phyloP scores from a whole-genome alignment of 2,888 invertebrate genomes.

The Spodoptera exigua region DNA sequence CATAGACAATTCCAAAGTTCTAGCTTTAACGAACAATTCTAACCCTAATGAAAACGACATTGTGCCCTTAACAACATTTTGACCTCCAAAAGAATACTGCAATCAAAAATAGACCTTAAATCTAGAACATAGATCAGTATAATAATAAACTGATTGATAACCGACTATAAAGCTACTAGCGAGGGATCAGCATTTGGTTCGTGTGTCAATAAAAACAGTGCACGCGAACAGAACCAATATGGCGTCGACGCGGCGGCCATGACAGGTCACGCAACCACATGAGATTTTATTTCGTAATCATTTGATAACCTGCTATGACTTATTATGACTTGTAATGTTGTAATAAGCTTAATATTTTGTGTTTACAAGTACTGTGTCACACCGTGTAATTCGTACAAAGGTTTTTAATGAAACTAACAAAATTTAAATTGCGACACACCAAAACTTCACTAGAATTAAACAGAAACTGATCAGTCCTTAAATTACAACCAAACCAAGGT shows the following conservation, averaged over 20 bases:
- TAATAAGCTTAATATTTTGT: constrained; percentile 24
- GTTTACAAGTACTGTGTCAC: too few relatives aligned
- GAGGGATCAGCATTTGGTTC: constrained; percentile 29
- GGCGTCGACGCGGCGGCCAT: constrained; percentile 36
- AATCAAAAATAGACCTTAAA: constrained; percentile 27
- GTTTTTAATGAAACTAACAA: too few relatives aligned
- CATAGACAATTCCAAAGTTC: too few relatives aligned
- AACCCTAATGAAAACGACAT: not conserved
- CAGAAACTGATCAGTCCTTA: too few relatives aligned
- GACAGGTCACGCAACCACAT: constrained; percentile 43
- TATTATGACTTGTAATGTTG: constrained; percentile 28
- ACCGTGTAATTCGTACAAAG: too few relatives aligned
- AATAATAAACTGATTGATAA: constrained; percentile 58
- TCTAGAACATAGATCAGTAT: constrained; percentile 35
- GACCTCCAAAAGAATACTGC: constrained; percentile 10
- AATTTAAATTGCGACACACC: too few relatives aligned
- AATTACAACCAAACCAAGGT: too few relatives aligned
- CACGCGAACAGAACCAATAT: constrained; percentile 49
- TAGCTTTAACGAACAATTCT: too few relatives aligned
- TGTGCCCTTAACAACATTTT: not conserved
- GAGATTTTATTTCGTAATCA: constrained; percentile 51
- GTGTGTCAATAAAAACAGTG: constrained; percentile 54
- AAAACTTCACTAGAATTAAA: too few relatives aligned
- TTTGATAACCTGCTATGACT: constrained; percentile 39
- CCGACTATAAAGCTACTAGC: constrained; percentile 43